phyloP scores from a whole-genome alignment of 1,140 invertebrate species.

The Lasioglossum baleicum region DNA sequence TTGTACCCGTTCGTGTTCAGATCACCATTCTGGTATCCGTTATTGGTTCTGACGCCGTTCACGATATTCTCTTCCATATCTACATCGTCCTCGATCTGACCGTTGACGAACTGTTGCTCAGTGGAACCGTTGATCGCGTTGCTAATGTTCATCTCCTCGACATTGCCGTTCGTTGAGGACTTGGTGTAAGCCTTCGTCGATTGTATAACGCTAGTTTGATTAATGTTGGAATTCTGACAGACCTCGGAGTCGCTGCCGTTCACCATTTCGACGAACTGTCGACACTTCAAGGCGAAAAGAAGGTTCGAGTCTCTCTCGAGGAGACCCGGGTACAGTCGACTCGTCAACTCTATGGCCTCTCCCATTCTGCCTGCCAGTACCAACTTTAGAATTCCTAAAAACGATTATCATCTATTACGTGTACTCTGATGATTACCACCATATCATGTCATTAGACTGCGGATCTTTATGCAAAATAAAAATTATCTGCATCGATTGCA shows the following conservation, averaged over 20 bases:
- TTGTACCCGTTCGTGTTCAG: slow-evolving; percentile 76
- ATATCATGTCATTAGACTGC: too few species aligned
- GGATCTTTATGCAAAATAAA: too few species aligned
- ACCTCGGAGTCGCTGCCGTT: slow-evolving; percentile 90
- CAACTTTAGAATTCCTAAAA: slow-evolving; percentile 94
- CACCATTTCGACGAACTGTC: slow-evolving; percentile 98
- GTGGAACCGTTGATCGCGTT: slow-evolving; percentile 73
- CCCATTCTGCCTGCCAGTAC: slow-evolving; percentile 95
- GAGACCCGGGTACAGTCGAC: slow-evolving; percentile 93
- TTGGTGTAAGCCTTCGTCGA: slow-evolving; percentile 85
- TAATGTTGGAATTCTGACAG: slow-evolving; percentile 77
- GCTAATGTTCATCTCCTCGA: slow-evolving; percentile 77
- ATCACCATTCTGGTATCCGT: slow-evolving; percentile 86
- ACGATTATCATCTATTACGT: slow-evolving; percentile 28
- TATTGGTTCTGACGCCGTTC: slow-evolving; percentile 75
- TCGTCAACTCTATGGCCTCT: slow-evolving; percentile 95
- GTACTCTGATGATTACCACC: too few species aligned
- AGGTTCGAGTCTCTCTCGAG: slow-evolving; percentile 94
- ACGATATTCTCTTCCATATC: slow-evolving; percentile 78
- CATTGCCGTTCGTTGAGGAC: slow-evolving; percentile 76
- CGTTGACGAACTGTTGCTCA: slow-evolving; percentile 75
- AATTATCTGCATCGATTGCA: too few species aligned
- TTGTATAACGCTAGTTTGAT: slow-evolving; percentile 87
- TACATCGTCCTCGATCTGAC: slow-evolving; percentile 77
- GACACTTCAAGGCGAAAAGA: slow-evolving; percentile 96